A percentile compares a stretch with the other conserved stretches of the same genome.
These are phyloP conservation scores for Nipponia nippon DNA, from an alignment of 2,113 vertebrate species.

Conservation along the genomic window DNA sequence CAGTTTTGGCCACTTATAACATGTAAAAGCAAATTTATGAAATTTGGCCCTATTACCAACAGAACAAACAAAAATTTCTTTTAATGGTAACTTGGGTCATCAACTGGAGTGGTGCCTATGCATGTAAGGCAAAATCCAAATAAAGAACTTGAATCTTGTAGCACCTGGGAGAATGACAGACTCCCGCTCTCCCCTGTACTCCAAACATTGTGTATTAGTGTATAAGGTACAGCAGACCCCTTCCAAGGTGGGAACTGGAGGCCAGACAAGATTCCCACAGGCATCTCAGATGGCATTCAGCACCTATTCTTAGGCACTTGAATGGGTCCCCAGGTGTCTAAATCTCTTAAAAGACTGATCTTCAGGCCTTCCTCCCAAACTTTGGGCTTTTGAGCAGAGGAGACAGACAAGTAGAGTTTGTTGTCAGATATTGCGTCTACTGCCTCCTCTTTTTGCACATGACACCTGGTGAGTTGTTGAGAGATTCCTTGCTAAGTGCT, in stretches of 20 bases:
- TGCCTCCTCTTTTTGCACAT: background rate
- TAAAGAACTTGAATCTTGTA: background rate
- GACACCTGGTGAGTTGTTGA: background rate
- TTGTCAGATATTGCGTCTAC: background rate
- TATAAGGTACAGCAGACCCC: background rate
- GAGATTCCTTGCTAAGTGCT: background rate
- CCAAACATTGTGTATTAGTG: background rate
- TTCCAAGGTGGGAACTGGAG: background rate
- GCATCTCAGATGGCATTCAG: background rate
- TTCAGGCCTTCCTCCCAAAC: background rate
- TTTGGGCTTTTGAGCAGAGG: background rate
- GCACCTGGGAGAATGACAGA: background rate
- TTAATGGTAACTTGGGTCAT: background rate
- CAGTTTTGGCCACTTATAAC: background rate
- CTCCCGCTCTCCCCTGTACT: background rate
- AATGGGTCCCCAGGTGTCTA: background rate
- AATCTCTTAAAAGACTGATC: background rate
- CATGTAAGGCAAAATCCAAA: background rate
- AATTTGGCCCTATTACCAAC: background rate
- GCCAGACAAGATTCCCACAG: background rate
- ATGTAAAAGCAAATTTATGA: background rate
- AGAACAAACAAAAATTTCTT: background rate
- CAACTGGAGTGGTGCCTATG: background rate
- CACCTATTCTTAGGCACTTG: background rate
- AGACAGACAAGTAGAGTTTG: background rate